Evolutionary conservation across 2,113 vertebrate genomes (phyloP).

Genomic region (Suricata suricatta): DNA sequence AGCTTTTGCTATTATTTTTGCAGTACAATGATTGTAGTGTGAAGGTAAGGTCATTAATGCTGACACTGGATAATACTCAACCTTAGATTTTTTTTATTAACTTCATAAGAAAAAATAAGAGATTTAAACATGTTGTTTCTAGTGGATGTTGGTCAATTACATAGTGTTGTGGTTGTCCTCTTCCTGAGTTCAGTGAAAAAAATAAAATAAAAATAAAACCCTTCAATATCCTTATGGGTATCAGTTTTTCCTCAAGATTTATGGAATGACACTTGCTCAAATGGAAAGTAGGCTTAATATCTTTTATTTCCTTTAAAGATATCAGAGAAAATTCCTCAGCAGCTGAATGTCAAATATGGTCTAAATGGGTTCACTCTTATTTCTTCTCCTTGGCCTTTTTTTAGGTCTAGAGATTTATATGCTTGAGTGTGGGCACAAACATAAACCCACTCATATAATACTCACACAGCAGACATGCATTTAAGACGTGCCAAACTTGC

Average conservation of each 20-base stretch:
- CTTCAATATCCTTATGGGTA: neutral
- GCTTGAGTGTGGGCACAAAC: neutral
- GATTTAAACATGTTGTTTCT: neutral
- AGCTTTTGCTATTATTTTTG: neutral
- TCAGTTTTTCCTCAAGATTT: neutral
- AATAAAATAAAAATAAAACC: constrained; percentile 16
- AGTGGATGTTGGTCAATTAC: neutral
- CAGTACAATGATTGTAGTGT: neutral
- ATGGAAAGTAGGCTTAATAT: neutral
- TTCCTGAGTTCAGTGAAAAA: neutral
- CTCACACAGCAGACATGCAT: neutral
- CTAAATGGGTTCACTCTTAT: neutral
- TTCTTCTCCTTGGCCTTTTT: neutral
- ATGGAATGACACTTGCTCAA: neutral
- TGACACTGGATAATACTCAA: neutral
- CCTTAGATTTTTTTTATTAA: neutral
- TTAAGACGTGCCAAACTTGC: neutral
- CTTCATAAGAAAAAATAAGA: neutral
- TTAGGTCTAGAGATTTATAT: neutral
- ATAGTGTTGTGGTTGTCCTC: neutral
- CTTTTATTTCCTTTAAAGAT: neutral
- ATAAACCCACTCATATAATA: neutral
- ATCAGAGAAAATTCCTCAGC: neutral
- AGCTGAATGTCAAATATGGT: neutral
- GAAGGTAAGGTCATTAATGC: neutral